Conservation (phyloP, 2,888 invertebrate species). For the Myathropa florea region DNA sequence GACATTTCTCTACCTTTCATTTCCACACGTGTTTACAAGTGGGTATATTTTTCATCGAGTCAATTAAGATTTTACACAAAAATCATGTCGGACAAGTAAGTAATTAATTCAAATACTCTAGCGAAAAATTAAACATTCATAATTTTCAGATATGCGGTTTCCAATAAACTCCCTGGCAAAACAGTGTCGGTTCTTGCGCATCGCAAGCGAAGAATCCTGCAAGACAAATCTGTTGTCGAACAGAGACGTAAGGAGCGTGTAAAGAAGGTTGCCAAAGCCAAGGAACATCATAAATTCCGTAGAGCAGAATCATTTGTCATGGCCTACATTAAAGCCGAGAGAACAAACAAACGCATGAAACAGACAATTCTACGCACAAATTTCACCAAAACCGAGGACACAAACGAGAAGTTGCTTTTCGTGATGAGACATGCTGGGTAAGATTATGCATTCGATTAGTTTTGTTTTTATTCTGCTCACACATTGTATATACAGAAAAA, state of each 20-base stretch:
- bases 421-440: constrained; percentile 79
- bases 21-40: constrained; percentile 52
- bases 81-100: constrained; percentile 78
- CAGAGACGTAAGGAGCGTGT: constrained; percentile 76
- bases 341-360: constrained; percentile 77
- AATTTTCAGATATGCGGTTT: constrained; percentile 78
- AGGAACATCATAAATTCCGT: constrained; percentile 77
- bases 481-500: constrained; percentile 73
- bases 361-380: constrained; percentile 75
- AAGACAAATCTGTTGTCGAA: constrained; percentile 76
- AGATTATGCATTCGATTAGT: neutral
- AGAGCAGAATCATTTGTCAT: constrained; percentile 80
- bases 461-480: neutral
- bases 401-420: constrained; percentile 77
- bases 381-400: constrained; percentile 73
- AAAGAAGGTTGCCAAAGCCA: constrained; percentile 74
- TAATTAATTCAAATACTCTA: neutral
- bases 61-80: constrained; percentile 14
- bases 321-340: constrained; percentile 78
- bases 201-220: constrained; percentile 78
- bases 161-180: constrained; percentile 80
- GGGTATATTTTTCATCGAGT: neutral
- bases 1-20: constrained; percentile 27
- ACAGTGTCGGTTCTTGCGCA: constrained; percentile 80
- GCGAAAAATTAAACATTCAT: neutral